Evolutionary conservation across 2,113 vertebrate species (phyloP).

Genomic region (Chloebia gouldiae): DNA sequence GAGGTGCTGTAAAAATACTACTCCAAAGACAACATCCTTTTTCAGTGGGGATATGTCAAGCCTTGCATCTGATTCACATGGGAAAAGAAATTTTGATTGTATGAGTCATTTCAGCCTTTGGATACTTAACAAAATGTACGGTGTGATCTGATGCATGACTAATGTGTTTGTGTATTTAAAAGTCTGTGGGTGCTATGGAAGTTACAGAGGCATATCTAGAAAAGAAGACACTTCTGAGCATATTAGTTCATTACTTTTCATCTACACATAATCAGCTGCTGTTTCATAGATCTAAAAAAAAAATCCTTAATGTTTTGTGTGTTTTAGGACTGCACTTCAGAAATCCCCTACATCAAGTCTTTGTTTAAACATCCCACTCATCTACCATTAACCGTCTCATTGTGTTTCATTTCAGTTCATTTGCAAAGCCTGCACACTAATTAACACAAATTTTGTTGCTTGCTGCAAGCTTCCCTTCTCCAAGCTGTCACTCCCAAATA

Average conservation of each 20-base stretch:
- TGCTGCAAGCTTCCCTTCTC: background rate
- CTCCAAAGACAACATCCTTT: background rate
- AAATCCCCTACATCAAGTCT: background rate
- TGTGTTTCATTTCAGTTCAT: conserved; percentile 16
- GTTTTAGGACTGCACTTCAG: background rate
- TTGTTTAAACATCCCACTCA: conserved; percentile 28
- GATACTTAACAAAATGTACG: background rate
- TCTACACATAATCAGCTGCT: conserved; percentile 1
- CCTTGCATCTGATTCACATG: conserved; percentile 24
- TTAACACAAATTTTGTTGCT: background rate
- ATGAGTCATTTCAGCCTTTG: conserved; percentile 27
- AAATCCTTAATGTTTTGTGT: background rate
- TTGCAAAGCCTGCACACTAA: background rate
- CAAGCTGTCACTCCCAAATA: background rate
- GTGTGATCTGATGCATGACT: conserved; percentile 46
- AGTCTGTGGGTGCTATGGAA: conserved; percentile 31
- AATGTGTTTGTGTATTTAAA: conserved; percentile 41
- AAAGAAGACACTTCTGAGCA: conserved; percentile 8
- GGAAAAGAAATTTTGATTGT: conserved; percentile 14
- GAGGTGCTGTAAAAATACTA: background rate
- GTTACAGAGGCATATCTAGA: background rate
- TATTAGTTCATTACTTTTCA: background rate
- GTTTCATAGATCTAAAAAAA: conserved; percentile 15
- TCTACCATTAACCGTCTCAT: background rate
- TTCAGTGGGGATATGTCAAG: background rate